Conservation (phyloP, 2,888 invertebrate genomes). For the Xestia ashworthii region DNA sequence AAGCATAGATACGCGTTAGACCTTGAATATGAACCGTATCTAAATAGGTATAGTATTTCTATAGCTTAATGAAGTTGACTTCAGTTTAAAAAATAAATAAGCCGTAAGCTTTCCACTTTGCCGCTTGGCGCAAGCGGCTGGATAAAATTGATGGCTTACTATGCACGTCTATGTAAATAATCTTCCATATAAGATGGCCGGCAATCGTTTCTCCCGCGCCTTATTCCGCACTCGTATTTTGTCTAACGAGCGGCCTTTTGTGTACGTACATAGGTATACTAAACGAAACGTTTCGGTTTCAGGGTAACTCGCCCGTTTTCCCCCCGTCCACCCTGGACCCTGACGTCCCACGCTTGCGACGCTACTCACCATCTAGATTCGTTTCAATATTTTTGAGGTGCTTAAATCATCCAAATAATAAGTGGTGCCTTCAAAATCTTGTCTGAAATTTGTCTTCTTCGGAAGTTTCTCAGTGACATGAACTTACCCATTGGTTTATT, state of each 20-base stretch:
- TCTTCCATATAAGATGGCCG: slow-evolving; percentile 32
- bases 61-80: slow-evolving; percentile 20
- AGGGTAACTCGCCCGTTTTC: slow-evolving; percentile 17
- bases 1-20: neutral
- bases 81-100: slow-evolving; percentile 43
- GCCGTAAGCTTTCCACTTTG: slow-evolving; percentile 55
- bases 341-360: slow-evolving; percentile 12
- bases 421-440: slow-evolving; percentile 1
- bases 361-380: slow-evolving; percentile 15
- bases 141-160: slow-evolving; percentile 60
- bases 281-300: slow-evolving; percentile 47
- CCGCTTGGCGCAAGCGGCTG: slow-evolving; percentile 53
- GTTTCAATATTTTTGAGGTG: slow-evolving; percentile 4
- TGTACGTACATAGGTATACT: slow-evolving; percentile 30
- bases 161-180: slow-evolving; percentile 53
- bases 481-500: neutral
- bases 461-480: neutral
- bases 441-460: neutral
- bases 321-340: slow-evolving; percentile 6
- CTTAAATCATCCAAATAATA: neutral
- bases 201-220: slow-evolving; percentile 14
- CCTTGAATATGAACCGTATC: slow-evolving; percentile 1
- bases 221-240: slow-evolving; percentile 36
- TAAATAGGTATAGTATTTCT: neutral
- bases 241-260: slow-evolving; percentile 37